Conservation (phyloP, 2,888 invertebrate species). For the Acanthopleura granulata region DNA sequence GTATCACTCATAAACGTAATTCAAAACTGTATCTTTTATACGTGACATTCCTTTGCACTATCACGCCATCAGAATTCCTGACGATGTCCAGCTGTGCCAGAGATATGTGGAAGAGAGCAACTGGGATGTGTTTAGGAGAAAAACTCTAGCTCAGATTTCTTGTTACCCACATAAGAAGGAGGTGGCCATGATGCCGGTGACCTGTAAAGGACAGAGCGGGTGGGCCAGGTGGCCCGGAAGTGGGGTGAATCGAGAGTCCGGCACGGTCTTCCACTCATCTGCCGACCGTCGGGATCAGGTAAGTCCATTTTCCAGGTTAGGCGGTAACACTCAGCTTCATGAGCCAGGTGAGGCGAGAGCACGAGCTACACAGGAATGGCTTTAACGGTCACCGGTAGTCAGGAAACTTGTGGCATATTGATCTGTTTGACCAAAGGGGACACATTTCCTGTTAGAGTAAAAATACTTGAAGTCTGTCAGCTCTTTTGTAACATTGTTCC, state of each 20-base stretch:
- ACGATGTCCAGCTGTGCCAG: slow-evolving; percentile 29
- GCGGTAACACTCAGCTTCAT: no score
- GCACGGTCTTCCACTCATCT: not conserved
- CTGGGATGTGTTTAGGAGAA: slow-evolving; percentile 36
- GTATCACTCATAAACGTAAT: no score
- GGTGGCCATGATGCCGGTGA: slow-evolving; percentile 34
- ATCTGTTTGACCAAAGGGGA: not conserved
- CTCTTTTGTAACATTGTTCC: no score
- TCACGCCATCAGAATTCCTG: slow-evolving; percentile 31
- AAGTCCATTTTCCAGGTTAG: not conserved
- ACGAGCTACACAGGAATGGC: slow-evolving; percentile 2
- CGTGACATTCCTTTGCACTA: no score
- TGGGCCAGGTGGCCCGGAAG: slow-evolving; percentile 42
- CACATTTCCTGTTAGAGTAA: no score
- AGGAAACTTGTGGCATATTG: not conserved
- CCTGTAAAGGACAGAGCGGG: slow-evolving; percentile 38
- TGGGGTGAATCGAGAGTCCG: not conserved
- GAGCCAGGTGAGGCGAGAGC: no score
- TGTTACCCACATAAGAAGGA: slow-evolving; percentile 26
- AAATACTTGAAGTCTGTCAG: no score
- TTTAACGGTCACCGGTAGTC: not conserved
- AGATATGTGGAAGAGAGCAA: slow-evolving; percentile 30
- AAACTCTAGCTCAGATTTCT: slow-evolving; percentile 25
- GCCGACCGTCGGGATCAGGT: slow-evolving; percentile 4
- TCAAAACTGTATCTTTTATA: no score